Base-by-base conservation (phyloP, 2,888 invertebrate genomes). In the Oscheius sp. region DNA sequence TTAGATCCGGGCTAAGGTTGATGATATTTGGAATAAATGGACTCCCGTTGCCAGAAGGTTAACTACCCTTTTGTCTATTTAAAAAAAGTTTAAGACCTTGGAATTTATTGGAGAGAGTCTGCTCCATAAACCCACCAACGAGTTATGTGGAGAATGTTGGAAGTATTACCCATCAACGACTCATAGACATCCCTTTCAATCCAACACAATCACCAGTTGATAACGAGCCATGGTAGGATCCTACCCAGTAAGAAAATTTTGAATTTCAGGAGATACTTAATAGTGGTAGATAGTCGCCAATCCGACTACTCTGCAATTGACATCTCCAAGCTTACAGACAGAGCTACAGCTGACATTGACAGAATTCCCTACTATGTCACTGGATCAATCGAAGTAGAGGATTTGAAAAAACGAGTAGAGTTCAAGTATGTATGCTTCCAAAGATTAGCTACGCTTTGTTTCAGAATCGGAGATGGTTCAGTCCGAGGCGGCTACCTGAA, bases 401-500 rank as follows among this genome's bases (percentile, higher is more conserved):
- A 84, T 72, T 79, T 83, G 0, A 73, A 65, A 21, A 77, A 48
- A 9, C 63, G 76, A 47, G 72, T 70, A 29, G 77, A 79, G 3
- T 84, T 84, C 60, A 74, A 80, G 83, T 84, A 73, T 13, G 9
- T 29, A 21, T 35, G 5, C 13, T 48, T 60, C 33, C 32, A 10
- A n/a, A 29, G 21, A 10, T 7, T 50, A 29, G 29, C 13, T 29
- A 51, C 11, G 11, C 42, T 11, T 48, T 21, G 10, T 68, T 78
- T 73, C 76, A 83, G 81, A 72, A 79, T 86, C 21, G 86, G 86
- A 4, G 86, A 86, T 68, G 86, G 86, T 5, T 57, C 77, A 59
- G 82, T 85, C 4, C 76, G 82, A 68, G 86, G 86, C 21, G 86
- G 86, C 5, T 86, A 84, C 48, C 66, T 86, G 21, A 86, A 86